Evolutionary conservation across 2,888 invertebrate species (phyloP).

Genomic region (Plutella xylostella): DNA sequence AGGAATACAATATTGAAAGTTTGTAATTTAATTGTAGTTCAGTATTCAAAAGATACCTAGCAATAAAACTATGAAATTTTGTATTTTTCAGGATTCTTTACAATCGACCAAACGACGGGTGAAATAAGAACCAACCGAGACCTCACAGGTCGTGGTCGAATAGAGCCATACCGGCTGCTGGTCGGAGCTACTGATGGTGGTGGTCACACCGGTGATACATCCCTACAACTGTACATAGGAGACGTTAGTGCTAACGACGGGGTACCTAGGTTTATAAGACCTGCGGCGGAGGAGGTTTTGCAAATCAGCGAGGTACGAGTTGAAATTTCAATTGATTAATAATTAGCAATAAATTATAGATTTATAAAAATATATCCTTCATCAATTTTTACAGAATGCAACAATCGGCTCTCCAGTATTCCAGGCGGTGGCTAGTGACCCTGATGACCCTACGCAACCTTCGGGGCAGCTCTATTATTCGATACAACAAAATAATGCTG

Average conservation of each 20-base stretch:
- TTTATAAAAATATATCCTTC: neutral
- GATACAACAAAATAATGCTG: slow-evolving; percentile 76
- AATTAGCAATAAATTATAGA: neutral
- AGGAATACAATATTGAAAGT: too few species aligned
- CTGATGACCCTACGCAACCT: slow-evolving; percentile 81
- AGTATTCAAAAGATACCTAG: too few species aligned
- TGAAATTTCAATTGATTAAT: neutral
- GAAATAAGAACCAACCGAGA: slow-evolving; percentile 74
- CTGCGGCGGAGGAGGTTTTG: slow-evolving; percentile 76
- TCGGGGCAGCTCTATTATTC: slow-evolving; percentile 79
- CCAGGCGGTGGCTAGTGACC: slow-evolving; percentile 81
- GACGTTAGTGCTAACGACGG: slow-evolving; percentile 87
- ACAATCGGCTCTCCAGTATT: slow-evolving; percentile 79
- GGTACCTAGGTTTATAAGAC: slow-evolving; percentile 79
- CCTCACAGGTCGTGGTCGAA: slow-evolving; percentile 81
- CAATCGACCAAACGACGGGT: slow-evolving; percentile 74
- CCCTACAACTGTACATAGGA: slow-evolving; percentile 76
- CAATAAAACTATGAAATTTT: neutral
- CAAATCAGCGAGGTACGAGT: slow-evolving; percentile 73
- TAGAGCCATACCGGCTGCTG: slow-evolving; percentile 76
- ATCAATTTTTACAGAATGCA: slow-evolving; percentile 67
- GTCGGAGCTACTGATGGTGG: slow-evolving; percentile 80
- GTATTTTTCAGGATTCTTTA: slow-evolving; percentile 69
- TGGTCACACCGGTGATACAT: slow-evolving; percentile 71
- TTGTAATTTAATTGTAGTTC: too few species aligned